These are phyloP conservation scores for Triplophysa dalaica DNA, from an alignment of 2,113 vertebrate genomes.

Conservation along the genomic window DNA sequence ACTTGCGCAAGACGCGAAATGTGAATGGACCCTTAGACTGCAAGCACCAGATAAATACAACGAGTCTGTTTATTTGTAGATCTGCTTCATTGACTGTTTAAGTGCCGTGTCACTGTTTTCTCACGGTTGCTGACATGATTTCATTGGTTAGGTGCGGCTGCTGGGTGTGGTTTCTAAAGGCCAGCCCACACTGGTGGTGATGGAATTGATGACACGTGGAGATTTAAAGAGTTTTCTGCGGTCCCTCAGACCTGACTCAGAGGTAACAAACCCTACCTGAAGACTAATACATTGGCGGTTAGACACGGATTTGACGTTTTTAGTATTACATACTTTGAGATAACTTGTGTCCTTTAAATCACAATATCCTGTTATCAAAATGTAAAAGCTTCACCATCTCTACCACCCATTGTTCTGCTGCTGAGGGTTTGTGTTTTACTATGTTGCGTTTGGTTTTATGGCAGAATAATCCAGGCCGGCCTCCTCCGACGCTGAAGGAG, in stretches of 20 bases:
- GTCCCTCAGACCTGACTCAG: slow-evolving; percentile 87
- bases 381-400: no score
- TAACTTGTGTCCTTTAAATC: neutral
- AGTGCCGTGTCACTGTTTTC: no score
- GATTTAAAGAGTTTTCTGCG: slow-evolving; percentile 94
- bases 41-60: no score
- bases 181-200: slow-evolving; percentile 93
- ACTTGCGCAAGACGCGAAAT: no score
- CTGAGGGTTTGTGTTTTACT: neutral
- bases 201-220: slow-evolving; percentile 96
- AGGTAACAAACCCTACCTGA: slow-evolving; percentile 72
- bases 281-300: neutral
- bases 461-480: slow-evolving; percentile 91
- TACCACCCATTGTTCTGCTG: no score
- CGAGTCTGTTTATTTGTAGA: no score
- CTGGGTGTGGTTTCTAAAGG: slow-evolving; percentile 95
- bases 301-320: neutral
- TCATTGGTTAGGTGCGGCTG: slow-evolving; percentile 83
- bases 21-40: no score
- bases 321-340: no score
- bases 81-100: no score
- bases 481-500: slow-evolving; percentile 86
- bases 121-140: neutral
- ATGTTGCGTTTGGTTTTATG: slow-evolving; percentile 3
- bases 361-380: neutral